phyloP scores from a whole-genome alignment of 2,113 vertebrate genomes.

The Vireo altiloquus region DNA sequence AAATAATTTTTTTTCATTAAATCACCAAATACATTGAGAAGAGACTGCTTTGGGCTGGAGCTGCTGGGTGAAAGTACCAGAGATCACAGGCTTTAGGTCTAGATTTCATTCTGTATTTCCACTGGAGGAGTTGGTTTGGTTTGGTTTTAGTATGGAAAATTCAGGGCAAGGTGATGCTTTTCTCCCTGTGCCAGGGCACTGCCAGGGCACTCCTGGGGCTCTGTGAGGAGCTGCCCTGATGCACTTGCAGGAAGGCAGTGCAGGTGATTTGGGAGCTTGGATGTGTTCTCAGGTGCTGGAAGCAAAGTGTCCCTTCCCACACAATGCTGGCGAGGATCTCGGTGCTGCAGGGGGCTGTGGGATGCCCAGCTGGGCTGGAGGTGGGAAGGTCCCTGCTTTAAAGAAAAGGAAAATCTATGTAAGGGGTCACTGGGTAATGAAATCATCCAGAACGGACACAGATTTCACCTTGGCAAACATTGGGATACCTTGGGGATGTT shows the following conservation, averaged over 20 bases:
- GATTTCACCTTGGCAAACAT: neutral
- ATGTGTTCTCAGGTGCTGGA: neutral
- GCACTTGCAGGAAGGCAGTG: neutral
- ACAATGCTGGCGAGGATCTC: accelerated
- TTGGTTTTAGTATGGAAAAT: no score
- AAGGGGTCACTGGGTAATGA: neutral
- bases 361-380: neutral
- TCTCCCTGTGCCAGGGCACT: no score
- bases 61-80: neutral
- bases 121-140: neutral
- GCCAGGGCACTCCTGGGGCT: neutral
- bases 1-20: neutral
- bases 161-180: neutral
- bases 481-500: neutral
- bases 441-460: neutral
- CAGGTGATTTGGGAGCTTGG: neutral
- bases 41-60: neutral
- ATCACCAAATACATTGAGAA: neutral
- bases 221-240: neutral
- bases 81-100: neutral
- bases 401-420: neutral
- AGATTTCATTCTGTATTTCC: neutral
- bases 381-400: neutral
- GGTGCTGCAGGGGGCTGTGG: neutral
- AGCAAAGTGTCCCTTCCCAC: neutral